phyloP scores from a whole-genome alignment of 2,113 vertebrate genomes.

The Crocuta crocuta region DNA sequence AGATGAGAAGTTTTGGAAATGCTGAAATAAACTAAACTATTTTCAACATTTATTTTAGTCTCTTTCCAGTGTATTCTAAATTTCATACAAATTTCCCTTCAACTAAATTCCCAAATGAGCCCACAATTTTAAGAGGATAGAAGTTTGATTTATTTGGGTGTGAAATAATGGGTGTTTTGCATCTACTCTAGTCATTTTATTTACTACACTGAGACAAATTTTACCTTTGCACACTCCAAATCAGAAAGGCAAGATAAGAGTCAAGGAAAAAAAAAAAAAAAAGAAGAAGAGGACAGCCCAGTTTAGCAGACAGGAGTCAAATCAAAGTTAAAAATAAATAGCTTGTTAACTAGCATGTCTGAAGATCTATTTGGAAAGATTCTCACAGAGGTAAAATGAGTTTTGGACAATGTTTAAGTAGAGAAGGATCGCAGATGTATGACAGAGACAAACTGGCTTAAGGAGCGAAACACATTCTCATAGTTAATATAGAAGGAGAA shows the following conservation, averaged over 20 bases:
- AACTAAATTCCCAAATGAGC: conserved; percentile 19
- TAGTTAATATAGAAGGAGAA: not conserved
- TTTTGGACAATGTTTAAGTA: not conserved
- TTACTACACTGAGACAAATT: not conserved
- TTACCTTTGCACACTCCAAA: not conserved
- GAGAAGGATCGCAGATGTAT: not conserved
- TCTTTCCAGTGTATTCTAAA: not conserved
- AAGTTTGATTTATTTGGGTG: not conserved
- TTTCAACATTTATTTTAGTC: conserved; percentile 12
- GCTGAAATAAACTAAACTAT: conserved; percentile 24
- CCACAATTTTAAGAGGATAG: not conserved
- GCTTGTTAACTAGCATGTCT: not conserved
- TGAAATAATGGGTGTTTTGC: not conserved
- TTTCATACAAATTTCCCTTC: not conserved
- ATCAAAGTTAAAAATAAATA: conserved; percentile 10
- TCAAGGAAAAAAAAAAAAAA: not conserved
- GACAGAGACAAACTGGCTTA: not conserved
- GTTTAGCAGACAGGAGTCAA: not conserved
- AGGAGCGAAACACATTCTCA: not conserved
- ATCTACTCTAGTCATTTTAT: not conserved
- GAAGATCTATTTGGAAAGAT: not conserved
- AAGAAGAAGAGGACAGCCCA: no score
- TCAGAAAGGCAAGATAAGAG: not conserved
- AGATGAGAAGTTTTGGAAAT: conserved; percentile 22
- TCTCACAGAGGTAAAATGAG: not conserved